Percentiles rank a stretch among this genome's conserved stretches.
Evolutionary conservation across 2,113 vertebrate genomes (phyloP).

Genomic region (Zosterops lateralis): DNA sequence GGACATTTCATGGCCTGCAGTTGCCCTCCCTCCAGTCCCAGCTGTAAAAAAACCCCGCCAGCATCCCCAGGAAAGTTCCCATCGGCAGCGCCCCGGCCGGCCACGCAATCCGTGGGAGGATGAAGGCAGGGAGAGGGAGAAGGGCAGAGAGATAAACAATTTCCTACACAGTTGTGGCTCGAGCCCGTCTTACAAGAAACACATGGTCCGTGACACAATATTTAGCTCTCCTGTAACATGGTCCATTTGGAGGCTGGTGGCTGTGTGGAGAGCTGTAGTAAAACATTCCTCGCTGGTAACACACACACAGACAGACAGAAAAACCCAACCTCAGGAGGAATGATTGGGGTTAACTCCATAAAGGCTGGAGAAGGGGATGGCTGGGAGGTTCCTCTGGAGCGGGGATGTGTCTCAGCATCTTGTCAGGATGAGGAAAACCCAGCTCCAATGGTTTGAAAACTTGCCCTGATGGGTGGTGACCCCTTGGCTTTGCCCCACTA

Average conservation of each 20-base stretch:
- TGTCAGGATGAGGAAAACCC: neutral
- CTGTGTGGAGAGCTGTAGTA: slow-evolving; percentile 71
- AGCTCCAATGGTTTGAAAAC: neutral
- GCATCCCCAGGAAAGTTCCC: neutral
- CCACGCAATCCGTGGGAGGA: slow-evolving; percentile 16
- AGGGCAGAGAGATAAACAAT: slow-evolving; percentile 58
- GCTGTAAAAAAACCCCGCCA: accelerated
- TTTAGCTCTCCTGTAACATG: slow-evolving; percentile 69
- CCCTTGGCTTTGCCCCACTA: neutral
- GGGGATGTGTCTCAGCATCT: neutral
- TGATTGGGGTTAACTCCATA: slow-evolving; percentile 53
- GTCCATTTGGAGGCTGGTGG: slow-evolving; percentile 77
- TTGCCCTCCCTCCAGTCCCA: accelerated
- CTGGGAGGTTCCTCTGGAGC: neutral
- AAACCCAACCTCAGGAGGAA: neutral
- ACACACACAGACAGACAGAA: neutral
- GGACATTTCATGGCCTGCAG: neutral
- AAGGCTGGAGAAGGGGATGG: neutral
- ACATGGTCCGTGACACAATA: slow-evolving; percentile 74
- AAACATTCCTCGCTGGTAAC: slow-evolving; percentile 65
- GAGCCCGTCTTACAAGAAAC: slow-evolving; percentile 72
- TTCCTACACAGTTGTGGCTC: slow-evolving; percentile 59
- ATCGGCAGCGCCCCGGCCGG: neutral
- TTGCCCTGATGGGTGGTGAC: neutral
- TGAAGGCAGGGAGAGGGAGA: neutral